Evolutionary conservation across 1,140 invertebrate genomes (phyloP).

Genomic region (Macrocentrus cingulum): DNA sequence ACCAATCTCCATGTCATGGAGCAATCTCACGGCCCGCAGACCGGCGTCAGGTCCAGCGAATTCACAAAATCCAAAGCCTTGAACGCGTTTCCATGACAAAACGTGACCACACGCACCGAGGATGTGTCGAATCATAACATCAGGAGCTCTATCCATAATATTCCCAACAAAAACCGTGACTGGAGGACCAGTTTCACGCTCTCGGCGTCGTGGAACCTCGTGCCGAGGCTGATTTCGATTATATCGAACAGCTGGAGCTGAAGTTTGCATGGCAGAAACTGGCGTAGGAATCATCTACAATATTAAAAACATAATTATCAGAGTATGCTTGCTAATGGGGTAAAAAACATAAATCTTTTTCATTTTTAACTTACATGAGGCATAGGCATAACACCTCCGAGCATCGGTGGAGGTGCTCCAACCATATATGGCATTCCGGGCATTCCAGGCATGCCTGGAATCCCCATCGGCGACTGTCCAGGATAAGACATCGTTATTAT

Average conservation of each 20-base stretch:
- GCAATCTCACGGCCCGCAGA: constrained; percentile 86
- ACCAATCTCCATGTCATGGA: constrained; percentile 92
- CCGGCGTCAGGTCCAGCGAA: constrained; percentile 93
- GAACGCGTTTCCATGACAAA: constrained; percentile 95
- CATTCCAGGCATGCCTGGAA: constrained; percentile 58
- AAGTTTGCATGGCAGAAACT: constrained; percentile 58
- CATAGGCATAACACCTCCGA: constrained; percentile 58
- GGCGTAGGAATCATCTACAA: constrained; percentile 57
- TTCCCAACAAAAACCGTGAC: constrained; percentile 99
- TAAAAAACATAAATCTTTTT: no score
- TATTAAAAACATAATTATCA: constrained; percentile 34
- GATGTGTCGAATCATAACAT: constrained; percentile 92
- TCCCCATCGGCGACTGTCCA: constrained; percentile 56
- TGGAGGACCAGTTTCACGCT: constrained; percentile 70
- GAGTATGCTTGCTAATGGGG: no score
- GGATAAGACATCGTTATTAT: constrained; percentile 52
- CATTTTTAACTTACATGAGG: constrained; percentile 57
- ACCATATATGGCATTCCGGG: constrained; percentile 58
- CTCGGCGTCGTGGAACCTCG: constrained; percentile 48
- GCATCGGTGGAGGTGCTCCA: constrained; percentile 55
- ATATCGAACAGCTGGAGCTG: constrained; percentile 55
- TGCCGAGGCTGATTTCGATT: constrained; percentile 46
- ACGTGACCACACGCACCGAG: constrained; percentile 89
- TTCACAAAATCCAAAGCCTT: constrained; percentile 99
- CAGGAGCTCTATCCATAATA: constrained; percentile 93